Percentiles rank a stretch among this genome's conserved stretches.
Evolutionary conservation across 2,888 invertebrate species (phyloP).

Genomic region (Agrypnus murinus): DNA sequence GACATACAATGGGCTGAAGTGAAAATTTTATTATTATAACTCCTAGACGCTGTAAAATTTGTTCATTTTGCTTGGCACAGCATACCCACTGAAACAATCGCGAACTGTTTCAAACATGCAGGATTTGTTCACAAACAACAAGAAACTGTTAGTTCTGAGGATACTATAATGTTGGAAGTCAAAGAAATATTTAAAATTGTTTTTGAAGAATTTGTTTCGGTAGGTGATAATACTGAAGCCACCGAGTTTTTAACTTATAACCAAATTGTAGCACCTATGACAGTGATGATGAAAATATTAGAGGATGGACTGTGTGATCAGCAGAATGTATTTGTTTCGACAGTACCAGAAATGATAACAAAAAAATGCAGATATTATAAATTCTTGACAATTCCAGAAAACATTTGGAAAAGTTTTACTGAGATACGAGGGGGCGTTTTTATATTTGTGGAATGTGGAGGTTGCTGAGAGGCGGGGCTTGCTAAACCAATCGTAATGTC

Average conservation of each 20-base stretch:
- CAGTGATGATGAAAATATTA: not conserved
- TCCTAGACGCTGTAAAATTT: slow-evolving; percentile 4
- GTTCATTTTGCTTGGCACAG: slow-evolving; percentile 2
- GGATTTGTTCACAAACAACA: not conserved
- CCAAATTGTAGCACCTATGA: not conserved
- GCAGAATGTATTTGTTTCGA: not conserved
- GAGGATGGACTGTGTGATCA: not conserved
- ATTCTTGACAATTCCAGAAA: not conserved
- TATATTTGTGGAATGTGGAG: too few species aligned
- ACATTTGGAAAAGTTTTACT: too few species aligned
- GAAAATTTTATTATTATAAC: not conserved
- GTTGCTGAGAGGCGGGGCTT: too few species aligned
- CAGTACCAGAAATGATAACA: not conserved
- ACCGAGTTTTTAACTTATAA: not conserved
- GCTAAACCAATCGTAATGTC: too few species aligned
- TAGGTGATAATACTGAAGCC: not conserved
- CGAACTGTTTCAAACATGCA: slow-evolving; percentile 23
- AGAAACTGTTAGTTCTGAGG: not conserved
- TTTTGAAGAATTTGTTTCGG: not conserved
- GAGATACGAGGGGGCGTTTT: too few species aligned
- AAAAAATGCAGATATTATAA: not conserved
- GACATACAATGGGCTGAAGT: too few species aligned
- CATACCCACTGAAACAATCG: not conserved
- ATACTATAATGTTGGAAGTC: not conserved
- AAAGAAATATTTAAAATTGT: not conserved